These are phyloP conservation scores for Sanderia malayensis DNA, from an alignment of 30 jellyfish, hydroid and myxozoan genomes.

Conservation along the genomic window DNA sequence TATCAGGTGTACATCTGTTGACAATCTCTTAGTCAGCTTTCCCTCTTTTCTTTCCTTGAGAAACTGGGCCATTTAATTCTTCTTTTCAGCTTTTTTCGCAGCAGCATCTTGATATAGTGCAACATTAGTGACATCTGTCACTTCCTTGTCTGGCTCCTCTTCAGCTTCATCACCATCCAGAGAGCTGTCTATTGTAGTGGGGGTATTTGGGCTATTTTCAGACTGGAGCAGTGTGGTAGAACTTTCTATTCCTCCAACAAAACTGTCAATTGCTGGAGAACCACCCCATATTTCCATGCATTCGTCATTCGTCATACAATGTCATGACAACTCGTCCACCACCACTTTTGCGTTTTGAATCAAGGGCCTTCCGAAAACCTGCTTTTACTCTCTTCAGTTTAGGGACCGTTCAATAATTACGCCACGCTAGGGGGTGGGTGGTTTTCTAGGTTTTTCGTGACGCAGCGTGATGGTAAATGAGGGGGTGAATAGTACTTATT, in stretches of 20 bases:
- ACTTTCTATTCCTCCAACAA: constrained; percentile 9
- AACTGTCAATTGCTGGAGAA: constrained; percentile 29
- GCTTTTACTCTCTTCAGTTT: constrained; percentile 11
- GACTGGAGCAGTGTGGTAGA: neutral
- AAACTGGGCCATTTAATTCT: neutral
- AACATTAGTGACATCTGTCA: neutral
- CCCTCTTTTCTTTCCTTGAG: constrained; percentile 20
- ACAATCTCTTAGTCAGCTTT: neutral
- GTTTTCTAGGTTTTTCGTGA: too few species aligned
- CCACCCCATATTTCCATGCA: constrained; percentile 24
- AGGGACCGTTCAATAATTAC: too few species aligned
- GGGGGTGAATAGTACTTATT: too few species aligned
- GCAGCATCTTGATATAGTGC: neutral
- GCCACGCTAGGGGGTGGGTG: too few species aligned
- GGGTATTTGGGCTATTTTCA: neutral
- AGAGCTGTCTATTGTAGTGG: neutral
- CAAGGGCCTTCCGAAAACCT: constrained; percentile 21
- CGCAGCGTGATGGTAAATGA: too few species aligned
- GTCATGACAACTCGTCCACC: constrained; percentile 24
- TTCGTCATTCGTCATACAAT: constrained; percentile 3
- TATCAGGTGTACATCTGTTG: constrained; percentile 15
- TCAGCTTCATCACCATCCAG: neutral
- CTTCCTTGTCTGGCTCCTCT: neutral
- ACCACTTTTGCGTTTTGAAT: constrained; percentile 13
- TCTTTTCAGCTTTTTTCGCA: neutral